phyloP scores from a whole-genome alignment of 2,113 vertebrate species.

The Hydropotes inermis region DNA sequence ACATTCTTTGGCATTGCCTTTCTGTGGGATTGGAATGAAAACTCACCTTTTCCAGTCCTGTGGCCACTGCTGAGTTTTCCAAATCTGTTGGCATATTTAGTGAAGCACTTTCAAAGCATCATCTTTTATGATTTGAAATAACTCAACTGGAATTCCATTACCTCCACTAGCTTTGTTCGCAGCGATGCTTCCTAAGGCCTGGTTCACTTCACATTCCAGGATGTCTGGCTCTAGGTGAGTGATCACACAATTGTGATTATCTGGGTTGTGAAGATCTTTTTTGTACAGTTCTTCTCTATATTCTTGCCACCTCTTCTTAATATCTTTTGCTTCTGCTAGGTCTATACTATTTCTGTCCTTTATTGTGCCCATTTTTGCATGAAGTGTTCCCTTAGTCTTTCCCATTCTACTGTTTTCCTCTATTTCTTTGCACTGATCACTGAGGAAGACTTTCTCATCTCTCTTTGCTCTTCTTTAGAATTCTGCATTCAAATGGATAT shows the following conservation, averaged over 20 bases:
- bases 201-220: neutral
- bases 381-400: neutral
- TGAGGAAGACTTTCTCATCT: neutral
- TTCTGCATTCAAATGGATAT: neutral
- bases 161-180: neutral
- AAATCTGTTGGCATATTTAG: neutral
- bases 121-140: neutral
- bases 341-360: neutral
- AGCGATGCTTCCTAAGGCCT: neutral
- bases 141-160: neutral
- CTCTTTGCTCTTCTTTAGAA: neutral
- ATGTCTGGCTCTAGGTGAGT: neutral
- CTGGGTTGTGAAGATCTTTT: neutral
- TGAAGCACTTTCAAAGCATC: neutral
- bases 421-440: neutral
- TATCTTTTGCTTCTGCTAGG: neutral
- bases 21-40: neutral
- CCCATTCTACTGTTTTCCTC: neutral
- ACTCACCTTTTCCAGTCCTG: neutral
- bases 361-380: neutral
- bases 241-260: neutral
- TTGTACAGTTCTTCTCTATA: neutral
- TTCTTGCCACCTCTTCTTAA: neutral
- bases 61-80: neutral
- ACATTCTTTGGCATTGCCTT: neutral